Conservation (phyloP, 2,797 vertebrate genomes). For the Gallinago solitaria region DNA sequence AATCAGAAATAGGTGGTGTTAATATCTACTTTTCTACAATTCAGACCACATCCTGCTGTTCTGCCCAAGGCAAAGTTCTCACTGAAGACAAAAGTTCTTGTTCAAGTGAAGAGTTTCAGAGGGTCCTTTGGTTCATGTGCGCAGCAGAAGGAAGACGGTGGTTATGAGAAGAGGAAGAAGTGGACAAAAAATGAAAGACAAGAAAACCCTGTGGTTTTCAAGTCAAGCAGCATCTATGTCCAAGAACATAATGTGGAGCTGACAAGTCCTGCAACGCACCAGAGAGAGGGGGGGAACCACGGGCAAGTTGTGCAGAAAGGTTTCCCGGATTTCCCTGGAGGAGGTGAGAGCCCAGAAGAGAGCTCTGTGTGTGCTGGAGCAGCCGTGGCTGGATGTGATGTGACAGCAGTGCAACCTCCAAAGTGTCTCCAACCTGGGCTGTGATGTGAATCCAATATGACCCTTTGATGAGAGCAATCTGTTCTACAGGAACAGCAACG, state of each 20-base stretch:
- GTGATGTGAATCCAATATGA: neutral
- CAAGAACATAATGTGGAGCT: neutral
- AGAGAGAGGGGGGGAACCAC: neutral
- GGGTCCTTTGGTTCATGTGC: rapidly evolving
- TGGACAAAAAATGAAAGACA: rapidly evolving
- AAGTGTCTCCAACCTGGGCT: neutral
- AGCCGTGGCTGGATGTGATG: neutral
- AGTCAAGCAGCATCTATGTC: neutral
- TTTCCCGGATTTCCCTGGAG: neutral
- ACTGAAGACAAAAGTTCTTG: neutral
- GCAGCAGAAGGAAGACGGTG: neutral
- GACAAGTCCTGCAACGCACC: neutral
- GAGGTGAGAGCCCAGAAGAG: neutral
- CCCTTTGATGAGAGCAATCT: neutral
- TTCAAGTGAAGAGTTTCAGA: neutral
- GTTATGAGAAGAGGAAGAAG: neutral
- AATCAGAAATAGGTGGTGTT: rapidly evolving
- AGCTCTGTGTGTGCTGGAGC: rapidly evolving
- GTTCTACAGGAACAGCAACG: neutral
- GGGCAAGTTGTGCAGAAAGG: neutral
- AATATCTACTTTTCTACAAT: rapidly evolving
- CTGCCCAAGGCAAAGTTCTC: neutral
- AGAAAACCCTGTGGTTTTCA: neutral
- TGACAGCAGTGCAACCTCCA: neutral
- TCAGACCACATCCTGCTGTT: neutral